Conservation (phyloP, 1,140 invertebrate genomes). For the Rhizoglyphus robini region DNA sequence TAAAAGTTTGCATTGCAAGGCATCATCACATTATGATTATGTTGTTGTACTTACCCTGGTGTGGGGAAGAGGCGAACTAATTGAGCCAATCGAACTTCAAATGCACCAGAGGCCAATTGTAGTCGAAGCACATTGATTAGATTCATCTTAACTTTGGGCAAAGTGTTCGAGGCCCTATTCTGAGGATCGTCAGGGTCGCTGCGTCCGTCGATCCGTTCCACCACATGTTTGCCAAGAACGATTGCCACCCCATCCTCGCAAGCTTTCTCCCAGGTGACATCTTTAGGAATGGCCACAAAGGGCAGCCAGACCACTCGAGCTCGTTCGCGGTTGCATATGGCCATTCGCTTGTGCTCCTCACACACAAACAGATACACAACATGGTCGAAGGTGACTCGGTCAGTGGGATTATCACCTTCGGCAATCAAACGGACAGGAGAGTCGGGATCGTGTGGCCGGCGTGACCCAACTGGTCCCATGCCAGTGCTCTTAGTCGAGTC, state of each 20-base stretch:
- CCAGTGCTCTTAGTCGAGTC: too few relatives aligned
- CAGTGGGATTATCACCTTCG: neutral
- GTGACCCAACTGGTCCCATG: too few relatives aligned
- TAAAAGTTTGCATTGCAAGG: neutral
- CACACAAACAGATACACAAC: conserved; percentile 5
- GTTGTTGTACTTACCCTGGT: neutral
- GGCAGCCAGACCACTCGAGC: neutral
- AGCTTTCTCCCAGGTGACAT: neutral
- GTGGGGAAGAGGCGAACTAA: neutral
- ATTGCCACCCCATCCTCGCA: neutral
- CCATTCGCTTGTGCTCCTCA: neutral
- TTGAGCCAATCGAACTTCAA: neutral
- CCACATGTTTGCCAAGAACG: neutral
- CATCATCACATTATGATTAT: neutral
- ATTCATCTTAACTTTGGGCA: neutral
- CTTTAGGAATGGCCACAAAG: neutral
- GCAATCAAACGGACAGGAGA: neutral
- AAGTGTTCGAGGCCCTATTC: neutral
- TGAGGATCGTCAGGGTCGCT: neutral
- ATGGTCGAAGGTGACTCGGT: neutral
- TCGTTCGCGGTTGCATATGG: neutral
- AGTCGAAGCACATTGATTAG: neutral
- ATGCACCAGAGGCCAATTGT: neutral
- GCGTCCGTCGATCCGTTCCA: neutral
- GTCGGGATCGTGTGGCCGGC: neutral